Evolutionary conservation across 1,140 invertebrate species (phyloP).

Genomic region (Trachelipus rathkii): DNA sequence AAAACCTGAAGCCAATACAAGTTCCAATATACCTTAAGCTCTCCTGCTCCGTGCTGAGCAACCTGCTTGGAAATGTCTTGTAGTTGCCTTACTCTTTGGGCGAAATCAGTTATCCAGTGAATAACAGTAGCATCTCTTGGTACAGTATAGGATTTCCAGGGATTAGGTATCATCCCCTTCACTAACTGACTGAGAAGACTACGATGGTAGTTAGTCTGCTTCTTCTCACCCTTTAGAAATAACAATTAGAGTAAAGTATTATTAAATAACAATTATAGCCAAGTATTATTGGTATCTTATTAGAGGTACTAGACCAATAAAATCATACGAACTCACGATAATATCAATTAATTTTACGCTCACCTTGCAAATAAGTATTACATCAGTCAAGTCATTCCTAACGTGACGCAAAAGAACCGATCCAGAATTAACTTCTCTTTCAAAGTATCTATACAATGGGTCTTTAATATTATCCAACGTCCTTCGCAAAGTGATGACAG

Average conservation of each 20-base stretch:
- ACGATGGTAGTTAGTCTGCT: constrained; percentile 97
- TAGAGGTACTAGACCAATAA: no score
- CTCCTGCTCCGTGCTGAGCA: constrained; percentile 77
- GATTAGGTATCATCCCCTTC: constrained; percentile 82
- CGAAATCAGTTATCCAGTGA: constrained; percentile 98
- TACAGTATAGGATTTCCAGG: constrained; percentile 89
- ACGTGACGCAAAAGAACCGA: constrained; percentile 80
- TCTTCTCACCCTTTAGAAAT: constrained; percentile 77
- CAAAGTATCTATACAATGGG: constrained; percentile 95
- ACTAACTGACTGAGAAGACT: constrained; percentile 89
- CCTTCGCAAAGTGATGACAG: constrained; percentile 64
- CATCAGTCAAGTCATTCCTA: constrained; percentile 84
- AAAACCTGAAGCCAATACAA: no score
- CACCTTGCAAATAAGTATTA: constrained; percentile 86
- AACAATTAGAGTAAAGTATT: background rate
- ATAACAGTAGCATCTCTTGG: constrained; percentile 93
- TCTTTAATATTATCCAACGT: constrained; percentile 96
- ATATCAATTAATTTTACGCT: no score
- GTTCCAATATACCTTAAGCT: constrained; percentile 68
- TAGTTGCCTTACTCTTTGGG: constrained; percentile 84
- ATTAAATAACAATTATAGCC: no score
- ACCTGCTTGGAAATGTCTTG: constrained; percentile 78
- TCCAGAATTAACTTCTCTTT: constrained; percentile 93
- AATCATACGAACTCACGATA: no score
- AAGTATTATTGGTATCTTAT: no score